Evolutionary conservation across 2,888 invertebrate species (phyloP).

Genomic region (Cephus pygmeus): DNA sequence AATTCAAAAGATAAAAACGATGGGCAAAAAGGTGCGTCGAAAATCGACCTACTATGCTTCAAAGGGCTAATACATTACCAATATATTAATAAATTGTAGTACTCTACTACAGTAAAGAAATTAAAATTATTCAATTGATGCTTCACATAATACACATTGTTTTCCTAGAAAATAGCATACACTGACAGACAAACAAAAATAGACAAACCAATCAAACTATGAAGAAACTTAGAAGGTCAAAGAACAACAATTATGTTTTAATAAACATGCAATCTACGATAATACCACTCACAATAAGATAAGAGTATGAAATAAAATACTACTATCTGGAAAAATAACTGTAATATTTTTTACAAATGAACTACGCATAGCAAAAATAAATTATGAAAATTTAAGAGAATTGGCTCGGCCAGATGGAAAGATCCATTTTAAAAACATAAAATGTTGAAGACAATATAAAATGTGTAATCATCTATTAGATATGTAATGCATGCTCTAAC

Average conservation of each 20-base stretch:
- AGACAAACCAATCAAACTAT: neutral
- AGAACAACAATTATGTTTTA: neutral
- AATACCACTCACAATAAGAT: neutral
- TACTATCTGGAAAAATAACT: neutral
- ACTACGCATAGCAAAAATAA: neutral
- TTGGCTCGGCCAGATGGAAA: neutral
- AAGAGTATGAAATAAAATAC: neutral
- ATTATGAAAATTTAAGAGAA: neutral
- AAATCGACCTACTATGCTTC: too few species aligned
- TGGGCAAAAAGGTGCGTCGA: too few species aligned
- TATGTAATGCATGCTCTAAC: too few species aligned
- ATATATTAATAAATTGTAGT: neutral
- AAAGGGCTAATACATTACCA: neutral
- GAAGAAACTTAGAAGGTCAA: neutral
- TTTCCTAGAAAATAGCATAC: neutral
- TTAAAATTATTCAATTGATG: neutral
- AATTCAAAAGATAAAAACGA: too few species aligned
- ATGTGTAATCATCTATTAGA: neutral
- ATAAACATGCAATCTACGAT: neutral
- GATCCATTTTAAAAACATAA: neutral
- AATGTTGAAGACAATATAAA: neutral
- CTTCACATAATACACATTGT: neutral
- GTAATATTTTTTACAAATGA: neutral
- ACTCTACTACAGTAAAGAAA: neutral
- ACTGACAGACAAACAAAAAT: neutral